Percentiles rank a stretch among this genome's conserved stretches.
phyloP scores from a whole-genome alignment of 2,888 invertebrate species.

The Nemotelus pantherinus region DNA sequence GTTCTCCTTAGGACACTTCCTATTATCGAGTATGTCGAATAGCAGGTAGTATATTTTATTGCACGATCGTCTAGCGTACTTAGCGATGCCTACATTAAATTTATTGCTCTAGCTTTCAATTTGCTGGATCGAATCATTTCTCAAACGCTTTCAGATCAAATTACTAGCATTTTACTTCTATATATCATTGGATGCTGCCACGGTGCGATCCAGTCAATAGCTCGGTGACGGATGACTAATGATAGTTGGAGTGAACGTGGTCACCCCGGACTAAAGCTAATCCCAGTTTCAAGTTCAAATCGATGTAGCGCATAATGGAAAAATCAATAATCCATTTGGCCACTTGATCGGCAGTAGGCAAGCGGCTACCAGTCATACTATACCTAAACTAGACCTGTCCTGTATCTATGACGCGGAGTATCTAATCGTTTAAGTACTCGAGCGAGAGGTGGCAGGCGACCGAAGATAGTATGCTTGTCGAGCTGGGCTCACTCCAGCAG shows the following conservation, averaged over 20 bases:
- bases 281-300: conserved; percentile 32
- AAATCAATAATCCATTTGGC: conserved; percentile 35
- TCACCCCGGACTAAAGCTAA: conserved; percentile 19
- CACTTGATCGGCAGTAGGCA: conserved; percentile 30
- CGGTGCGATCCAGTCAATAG: no score
- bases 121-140: no score
- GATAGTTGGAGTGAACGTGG: conserved; percentile 17
- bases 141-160: no score
- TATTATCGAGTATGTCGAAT: no score
- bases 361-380: neutral
- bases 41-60: no score
- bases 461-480: conserved; percentile 5
- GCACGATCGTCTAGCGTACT: no score
- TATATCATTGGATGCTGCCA: no score
- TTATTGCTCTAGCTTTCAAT: no score
- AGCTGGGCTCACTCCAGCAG: neutral
- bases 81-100: no score
- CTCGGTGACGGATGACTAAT: conserved; percentile 24
- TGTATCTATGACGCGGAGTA: conserved; percentile 11
- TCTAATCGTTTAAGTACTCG: conserved; percentile 28
- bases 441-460: conserved; percentile 24
- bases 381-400: neutral
- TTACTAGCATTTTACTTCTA: no score
- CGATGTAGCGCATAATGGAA: conserved; percentile 33
- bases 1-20: no score